Base-by-base conservation (phyloP, 2,113 vertebrate genomes). In the Athene noctua region DNA sequence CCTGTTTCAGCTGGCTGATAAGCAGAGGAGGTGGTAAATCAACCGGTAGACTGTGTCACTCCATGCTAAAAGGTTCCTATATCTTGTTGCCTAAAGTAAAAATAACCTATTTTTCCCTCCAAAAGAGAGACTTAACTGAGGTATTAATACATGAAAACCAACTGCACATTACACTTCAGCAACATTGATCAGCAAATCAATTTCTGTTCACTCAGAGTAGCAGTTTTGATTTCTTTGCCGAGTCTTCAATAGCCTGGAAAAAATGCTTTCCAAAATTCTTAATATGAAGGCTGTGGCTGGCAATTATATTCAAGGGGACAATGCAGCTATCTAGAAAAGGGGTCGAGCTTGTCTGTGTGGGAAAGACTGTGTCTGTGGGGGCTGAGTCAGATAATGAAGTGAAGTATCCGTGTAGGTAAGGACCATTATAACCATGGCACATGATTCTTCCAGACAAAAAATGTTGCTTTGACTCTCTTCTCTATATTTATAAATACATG, bases 291-390 rank as follows among this genome's bases (percentile, higher is more conserved):
- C 10, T 75, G 32, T 18, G 32, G 11, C 19, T 84, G 34, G 15
- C 10, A 78, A 25, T 62, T 70, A 23, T 30, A 58, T 63, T 74
- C 38, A 71, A 78, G 25, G 42, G 16, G 10, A 17, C 9, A 66
- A 67, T 26, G 17, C 3, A 80, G 11, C 30, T 26, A 5, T 30
- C 29, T 65, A 65, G 51, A 44, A 72, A 74, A 68, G n/a, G 4
- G 4, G 2, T 57, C 21, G 10, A 57, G 13, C 15, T 79, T 79
- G 15, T 85, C 57, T 0, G 0, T 20, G 11, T 26, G 61, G 7
- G 47, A 74, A 88, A 71, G 13, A 34, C 1, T 47, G 22, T 26
- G 27, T 55, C 30, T 65, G 15, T 49, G 10, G 32, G 22, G 15
- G 3, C 21, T 71, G 10, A 90, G n/a, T 49, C 30, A 86, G 55